Conservation (phyloP, 2,113 vertebrate genomes). For the Hyaena hyaena region DNA sequence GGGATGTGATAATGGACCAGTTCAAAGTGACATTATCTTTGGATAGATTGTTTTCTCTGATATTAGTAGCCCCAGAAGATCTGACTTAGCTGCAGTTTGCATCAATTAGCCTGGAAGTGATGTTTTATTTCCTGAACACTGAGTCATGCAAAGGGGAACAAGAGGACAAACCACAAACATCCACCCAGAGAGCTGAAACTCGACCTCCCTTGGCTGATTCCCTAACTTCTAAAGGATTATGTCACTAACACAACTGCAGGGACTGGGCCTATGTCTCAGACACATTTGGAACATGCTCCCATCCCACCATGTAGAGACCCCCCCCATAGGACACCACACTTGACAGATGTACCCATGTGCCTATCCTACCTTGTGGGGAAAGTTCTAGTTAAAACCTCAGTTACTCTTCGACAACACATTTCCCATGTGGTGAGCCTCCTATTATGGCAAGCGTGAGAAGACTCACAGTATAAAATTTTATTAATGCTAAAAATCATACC, state of each 20-base stretch:
- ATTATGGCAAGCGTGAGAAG: not conserved
- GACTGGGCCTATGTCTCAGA: fast-evolving
- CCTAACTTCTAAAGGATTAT: not conserved
- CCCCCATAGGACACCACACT: fast-evolving
- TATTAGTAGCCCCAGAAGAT: not conserved
- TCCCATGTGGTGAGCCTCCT: no score
- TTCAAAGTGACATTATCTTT: not conserved
- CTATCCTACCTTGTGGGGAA: not conserved
- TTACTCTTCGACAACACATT: not conserved
- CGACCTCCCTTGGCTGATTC: fast-evolving
- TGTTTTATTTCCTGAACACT: not conserved
- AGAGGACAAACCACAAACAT: not conserved
- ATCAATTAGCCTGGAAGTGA: not conserved
- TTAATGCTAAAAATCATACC: not conserved
- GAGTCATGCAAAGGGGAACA: not conserved
- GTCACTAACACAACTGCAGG: not conserved
- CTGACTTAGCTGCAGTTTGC: no score
- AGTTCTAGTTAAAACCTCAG: not conserved
- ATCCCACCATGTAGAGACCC: fast-evolving
- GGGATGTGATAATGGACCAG: not conserved
- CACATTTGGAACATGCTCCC: not conserved
- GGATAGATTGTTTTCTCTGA: not conserved
- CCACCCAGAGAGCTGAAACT: not conserved
- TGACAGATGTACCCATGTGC: fast-evolving
- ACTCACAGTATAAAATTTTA: not conserved